These are phyloP conservation scores for Zaprionus camerounensis DNA, from an alignment of 1,140 invertebrate species.

Conservation along the genomic window DNA sequence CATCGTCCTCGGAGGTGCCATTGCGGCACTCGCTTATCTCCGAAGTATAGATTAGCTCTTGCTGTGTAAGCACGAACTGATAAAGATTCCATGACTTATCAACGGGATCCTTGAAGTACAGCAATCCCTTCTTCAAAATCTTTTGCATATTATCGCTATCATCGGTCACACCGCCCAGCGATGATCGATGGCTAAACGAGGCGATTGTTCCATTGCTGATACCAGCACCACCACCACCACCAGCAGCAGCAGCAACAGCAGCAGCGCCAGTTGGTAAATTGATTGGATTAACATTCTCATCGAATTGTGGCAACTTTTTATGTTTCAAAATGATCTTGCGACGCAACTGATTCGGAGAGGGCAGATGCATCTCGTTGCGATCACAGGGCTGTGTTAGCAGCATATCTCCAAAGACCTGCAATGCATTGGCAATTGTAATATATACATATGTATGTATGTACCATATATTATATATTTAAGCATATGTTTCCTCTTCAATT, in stretches of 20 bases:
- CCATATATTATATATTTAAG: not conserved
- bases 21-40: constrained; percentile 83
- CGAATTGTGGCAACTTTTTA: constrained; percentile 95
- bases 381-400: constrained; percentile 91
- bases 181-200: constrained; percentile 59
- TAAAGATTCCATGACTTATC: constrained; percentile 97
- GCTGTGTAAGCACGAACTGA: constrained; percentile 96
- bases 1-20: constrained; percentile 87
- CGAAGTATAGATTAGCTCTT: constrained; percentile 92
- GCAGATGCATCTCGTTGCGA: constrained; percentile 92
- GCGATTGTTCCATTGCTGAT: constrained; percentile 47
- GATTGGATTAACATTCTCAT: constrained; percentile 85
- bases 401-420: constrained; percentile 93
- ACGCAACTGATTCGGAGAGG: constrained; percentile 93
- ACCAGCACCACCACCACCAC: constrained; percentile 17
- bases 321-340: constrained; percentile 95
- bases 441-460: not conserved
- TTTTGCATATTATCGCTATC: constrained; percentile 93
- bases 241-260: constrained; percentile 5
- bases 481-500: not conserved
- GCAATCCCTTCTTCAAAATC: constrained; percentile 95
- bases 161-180: constrained; percentile 57
- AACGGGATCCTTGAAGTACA: constrained; percentile 95
- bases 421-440: not conserved
- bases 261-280: constrained; percentile 30